phyloP scores from a whole-genome alignment of 2,888 invertebrate genomes.

The Leptopilina drosophilae region DNA sequence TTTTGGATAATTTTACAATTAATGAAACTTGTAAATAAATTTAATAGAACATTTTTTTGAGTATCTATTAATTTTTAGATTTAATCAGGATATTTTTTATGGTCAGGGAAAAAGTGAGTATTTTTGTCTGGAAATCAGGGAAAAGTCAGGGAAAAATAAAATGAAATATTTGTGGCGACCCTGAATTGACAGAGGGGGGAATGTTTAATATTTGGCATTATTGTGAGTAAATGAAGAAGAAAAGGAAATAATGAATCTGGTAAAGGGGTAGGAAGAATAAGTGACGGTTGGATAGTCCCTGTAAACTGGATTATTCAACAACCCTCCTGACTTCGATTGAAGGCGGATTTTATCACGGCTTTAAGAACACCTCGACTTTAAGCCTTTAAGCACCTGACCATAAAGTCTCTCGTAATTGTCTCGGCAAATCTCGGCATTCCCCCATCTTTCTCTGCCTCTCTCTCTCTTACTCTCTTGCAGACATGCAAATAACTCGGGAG shows the following conservation, averaged over 20 bases:
- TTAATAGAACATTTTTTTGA: too few species aligned
- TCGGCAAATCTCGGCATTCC: conserved; percentile 72
- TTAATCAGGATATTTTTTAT: too few species aligned
- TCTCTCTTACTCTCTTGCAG: conserved; percentile 44
- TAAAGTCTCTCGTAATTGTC: conserved; percentile 74
- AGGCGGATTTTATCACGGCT: conserved; percentile 50
- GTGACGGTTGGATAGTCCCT: conserved; percentile 29
- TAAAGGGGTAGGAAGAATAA: conserved; percentile 34
- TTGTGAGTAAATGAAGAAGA: neutral
- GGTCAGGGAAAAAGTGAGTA: too few species aligned
- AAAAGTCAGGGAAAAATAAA: too few species aligned
- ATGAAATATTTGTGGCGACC: too few species aligned
- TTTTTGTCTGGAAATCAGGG: too few species aligned
- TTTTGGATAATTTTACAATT: too few species aligned
- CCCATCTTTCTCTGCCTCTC: conserved; percentile 61
- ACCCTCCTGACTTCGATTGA: conserved; percentile 39
- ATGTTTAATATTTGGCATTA: neutral
- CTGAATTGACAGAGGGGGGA: neutral
- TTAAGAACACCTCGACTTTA: conserved; percentile 72
- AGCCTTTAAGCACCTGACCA: conserved; percentile 75
- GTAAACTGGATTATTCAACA: conserved; percentile 23
- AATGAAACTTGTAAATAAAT: too few species aligned
- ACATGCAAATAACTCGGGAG: conserved; percentile 76
- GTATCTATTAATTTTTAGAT: too few species aligned
- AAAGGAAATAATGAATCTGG: conserved; percentile 30